A percentile compares a stretch with the other conserved stretches of the same genome.
phyloP scores from a whole-genome alignment of 2,113 vertebrate genomes.

The Holacanthus passer region DNA sequence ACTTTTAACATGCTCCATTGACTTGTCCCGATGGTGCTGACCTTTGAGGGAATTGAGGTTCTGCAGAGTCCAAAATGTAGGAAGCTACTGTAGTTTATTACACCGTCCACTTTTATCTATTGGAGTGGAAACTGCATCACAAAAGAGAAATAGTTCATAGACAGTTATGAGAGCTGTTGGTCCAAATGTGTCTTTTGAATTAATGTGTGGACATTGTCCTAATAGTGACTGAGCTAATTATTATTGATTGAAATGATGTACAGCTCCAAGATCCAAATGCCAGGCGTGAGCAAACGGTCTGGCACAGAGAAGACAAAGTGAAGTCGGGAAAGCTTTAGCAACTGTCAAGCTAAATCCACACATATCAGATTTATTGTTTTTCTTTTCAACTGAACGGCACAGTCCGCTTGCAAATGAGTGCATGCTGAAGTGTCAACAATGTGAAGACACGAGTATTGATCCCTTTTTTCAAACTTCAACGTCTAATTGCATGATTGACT shows the following conservation, averaged over 20 bases:
- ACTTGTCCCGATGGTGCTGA: not conserved
- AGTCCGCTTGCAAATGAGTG: not conserved
- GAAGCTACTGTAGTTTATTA: not conserved
- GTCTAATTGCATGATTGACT: constrained; percentile 20
- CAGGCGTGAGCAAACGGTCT: not conserved
- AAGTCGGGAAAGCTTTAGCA: not conserved
- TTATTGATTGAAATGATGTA: too few relatives aligned
- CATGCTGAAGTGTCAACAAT: not conserved
- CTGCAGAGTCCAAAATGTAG: not conserved
- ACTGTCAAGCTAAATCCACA: not conserved
- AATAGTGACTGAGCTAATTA: too few relatives aligned
- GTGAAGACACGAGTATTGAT: not conserved
- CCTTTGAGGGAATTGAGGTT: not conserved
- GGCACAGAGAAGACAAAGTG: not conserved
- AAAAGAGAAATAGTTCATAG: not conserved
- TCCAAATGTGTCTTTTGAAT: not conserved
- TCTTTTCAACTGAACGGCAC: not conserved
- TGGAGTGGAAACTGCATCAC: not conserved
- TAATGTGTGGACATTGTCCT: not conserved
- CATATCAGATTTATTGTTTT: not conserved
- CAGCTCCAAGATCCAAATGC: too few relatives aligned
- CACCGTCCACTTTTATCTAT: not conserved
- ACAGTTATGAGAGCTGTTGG: not conserved
- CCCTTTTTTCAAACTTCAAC: not conserved
- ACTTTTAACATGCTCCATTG: not conserved